Percentiles rank a stretch among this genome's conserved stretches.
Evolutionary conservation across 1,140 invertebrate genomes (phyloP).

Genomic region (Lamellibrachia luymesi): DNA sequence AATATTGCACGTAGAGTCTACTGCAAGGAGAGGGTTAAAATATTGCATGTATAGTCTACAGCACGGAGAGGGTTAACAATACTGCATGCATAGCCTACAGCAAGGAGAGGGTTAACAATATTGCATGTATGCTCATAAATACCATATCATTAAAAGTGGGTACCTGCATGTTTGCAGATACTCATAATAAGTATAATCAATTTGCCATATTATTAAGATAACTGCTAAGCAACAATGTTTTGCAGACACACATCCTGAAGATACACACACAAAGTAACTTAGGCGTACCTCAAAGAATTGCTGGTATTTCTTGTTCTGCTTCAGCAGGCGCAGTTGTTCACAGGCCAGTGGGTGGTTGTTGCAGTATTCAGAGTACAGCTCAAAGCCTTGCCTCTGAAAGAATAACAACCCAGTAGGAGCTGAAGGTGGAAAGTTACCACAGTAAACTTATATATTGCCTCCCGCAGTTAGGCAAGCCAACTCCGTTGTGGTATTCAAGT

Average conservation of each 20-base stretch:
- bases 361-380: slow-evolving; percentile 88
- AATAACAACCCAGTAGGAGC: slow-evolving; percentile 10
- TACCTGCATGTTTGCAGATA: too few relatives aligned
- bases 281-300: slow-evolving; percentile 74
- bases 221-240: not conserved
- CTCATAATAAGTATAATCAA: not conserved
- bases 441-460: too few relatives aligned
- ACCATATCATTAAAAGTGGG: too few relatives aligned
- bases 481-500: too few relatives aligned
- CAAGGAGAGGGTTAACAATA: too few relatives aligned
- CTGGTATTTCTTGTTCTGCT: slow-evolving; percentile 70
- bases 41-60: too few relatives aligned
- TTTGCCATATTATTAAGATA: not conserved
- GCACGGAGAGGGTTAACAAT: too few relatives aligned
- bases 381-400: slow-evolving; percentile 62
- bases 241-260: not conserved
- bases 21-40: too few relatives aligned
- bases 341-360: slow-evolving; percentile 83
- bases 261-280: not conserved
- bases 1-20: too few relatives aligned
- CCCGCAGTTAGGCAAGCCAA: too few relatives aligned
- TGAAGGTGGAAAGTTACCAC: not conserved
- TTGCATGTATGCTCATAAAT: too few relatives aligned
- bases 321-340: slow-evolving; percentile 72
- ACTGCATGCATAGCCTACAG: too few relatives aligned